Conservation (phyloP, 2,888 invertebrate species). For the Drosophila gaucha region DNA sequence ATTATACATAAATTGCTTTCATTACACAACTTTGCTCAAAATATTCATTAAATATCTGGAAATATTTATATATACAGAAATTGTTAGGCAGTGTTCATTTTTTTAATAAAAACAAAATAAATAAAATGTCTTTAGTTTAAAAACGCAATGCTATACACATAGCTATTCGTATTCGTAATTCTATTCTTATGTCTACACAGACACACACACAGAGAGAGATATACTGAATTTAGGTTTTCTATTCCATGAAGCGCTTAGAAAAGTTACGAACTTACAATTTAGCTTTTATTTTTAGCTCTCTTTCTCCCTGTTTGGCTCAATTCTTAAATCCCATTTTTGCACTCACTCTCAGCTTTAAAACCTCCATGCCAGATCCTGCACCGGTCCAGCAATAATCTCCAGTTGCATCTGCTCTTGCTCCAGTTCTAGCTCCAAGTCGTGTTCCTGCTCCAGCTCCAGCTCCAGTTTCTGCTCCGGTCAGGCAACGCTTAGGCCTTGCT, state of each 20-base stretch:
- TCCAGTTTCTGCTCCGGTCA: constrained; percentile 44
- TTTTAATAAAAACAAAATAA: neutral
- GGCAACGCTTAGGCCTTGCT: constrained; percentile 56
- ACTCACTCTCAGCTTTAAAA: constrained; percentile 58
- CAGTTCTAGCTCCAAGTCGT: neutral
- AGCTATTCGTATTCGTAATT: constrained; percentile 28
- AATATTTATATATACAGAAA: constrained; percentile 28
- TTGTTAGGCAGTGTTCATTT: constrained; percentile 39
- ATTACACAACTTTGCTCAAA: neutral
- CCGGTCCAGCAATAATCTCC: constrained; percentile 40
- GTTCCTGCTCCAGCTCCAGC: constrained; percentile 6
- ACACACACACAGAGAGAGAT: constrained; percentile 19
- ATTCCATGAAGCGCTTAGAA: constrained; percentile 67
- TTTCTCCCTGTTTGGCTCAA: constrained; percentile 44
- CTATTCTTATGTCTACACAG: constrained; percentile 45
- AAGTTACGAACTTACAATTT: constrained; percentile 63
- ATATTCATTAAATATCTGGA: neutral
- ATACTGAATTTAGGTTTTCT: constrained; percentile 11
- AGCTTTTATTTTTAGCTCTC: constrained; percentile 44
- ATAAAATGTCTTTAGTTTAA: constrained; percentile 6
- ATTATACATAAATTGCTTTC: neutral
- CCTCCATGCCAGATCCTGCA: constrained; percentile 62
- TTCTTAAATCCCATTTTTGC: constrained; percentile 20
- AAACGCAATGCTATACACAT: constrained; percentile 41
- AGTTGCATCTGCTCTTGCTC: constrained; percentile 11